Evolutionary conservation across 92 coral and sea anemone genomes (phyloP), one percentile per base, ranked within the genome.

Genomic region (Zoanthus sansibaricus): DNA sequence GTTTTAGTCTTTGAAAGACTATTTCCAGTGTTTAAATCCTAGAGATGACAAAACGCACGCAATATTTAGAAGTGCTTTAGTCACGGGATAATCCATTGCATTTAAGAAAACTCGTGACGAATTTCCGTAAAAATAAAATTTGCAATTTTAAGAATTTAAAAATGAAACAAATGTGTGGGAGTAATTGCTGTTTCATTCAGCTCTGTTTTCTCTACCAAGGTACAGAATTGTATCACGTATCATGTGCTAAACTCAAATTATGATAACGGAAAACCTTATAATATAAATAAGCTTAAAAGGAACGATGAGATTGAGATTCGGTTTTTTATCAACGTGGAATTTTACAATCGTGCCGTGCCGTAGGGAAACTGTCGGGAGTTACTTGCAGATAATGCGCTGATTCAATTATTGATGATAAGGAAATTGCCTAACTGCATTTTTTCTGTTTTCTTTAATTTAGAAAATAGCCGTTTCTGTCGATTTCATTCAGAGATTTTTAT

Each of bases 401-500:
- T 80, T 54, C 47, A 76, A 37, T 48, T 52, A 20, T 37, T 69
- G 73, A 80, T 66, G 46, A 62, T 80, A 64, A 80, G 85, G 85
- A 80, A 80, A 66, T 78, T 61, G 80, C 17, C 18, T 76, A 9
- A 76, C 74, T 20, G 47, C 12, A 56, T 33, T 11, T 13, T 52
- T 42, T 78, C 11, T 59, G 25, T 54, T 21, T 66, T 80, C 61
- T 80, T n/a, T 80, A 64, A 80, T 44, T 79, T 49, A 64, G 25
- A 16, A 9, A 18, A 0, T 42, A 42, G 74, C 46, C 17, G 74
- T 46, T 31, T 2, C 74, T 69, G 42, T 30, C 51, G 80, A 76
- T 76, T 76, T 47, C 66, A 76, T 76, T 76, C 73, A 79, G 45
- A 37, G 31, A 42, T n/a, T 62, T 62, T 69, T 1, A 13, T 25